These are phyloP conservation scores for Carassius carassius DNA, from an alignment of 2,113 vertebrate species.

Conservation along the genomic window DNA sequence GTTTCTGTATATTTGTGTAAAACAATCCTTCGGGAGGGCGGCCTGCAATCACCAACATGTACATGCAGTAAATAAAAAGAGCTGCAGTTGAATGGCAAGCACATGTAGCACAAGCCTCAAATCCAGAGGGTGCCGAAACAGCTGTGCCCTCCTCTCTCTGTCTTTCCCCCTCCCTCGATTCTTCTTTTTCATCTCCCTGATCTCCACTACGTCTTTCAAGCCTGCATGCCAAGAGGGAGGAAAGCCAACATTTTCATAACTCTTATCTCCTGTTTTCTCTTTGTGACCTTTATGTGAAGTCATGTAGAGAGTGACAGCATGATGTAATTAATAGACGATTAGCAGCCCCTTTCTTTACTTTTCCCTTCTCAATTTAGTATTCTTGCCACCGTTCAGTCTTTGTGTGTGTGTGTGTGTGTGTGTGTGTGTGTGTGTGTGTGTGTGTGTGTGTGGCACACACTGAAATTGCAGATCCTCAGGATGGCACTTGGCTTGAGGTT, in stretches of 20 bases:
- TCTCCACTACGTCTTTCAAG: slow-evolving; percentile 21
- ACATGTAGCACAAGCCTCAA: slow-evolving; percentile 33
- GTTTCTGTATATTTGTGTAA: slow-evolving; percentile 46
- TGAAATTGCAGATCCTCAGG: slow-evolving; percentile 18
- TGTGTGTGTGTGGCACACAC: neutral
- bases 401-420: neutral
- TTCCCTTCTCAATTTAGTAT: neutral
- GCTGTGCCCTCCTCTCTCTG: slow-evolving; percentile 35
- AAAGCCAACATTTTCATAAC: slow-evolving; percentile 56
- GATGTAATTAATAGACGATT: slow-evolving; percentile 61
- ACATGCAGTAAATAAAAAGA: slow-evolving; percentile 30
- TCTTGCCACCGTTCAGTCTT: neutral
- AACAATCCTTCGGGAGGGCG: slow-evolving; percentile 4
- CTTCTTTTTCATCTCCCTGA: neutral
- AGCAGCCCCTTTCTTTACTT: slow-evolving; percentile 42
- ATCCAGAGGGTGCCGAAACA: slow-evolving; percentile 31
- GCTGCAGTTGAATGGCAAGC: slow-evolving; percentile 14
- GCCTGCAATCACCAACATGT: slow-evolving; percentile 15
- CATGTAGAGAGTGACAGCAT: slow-evolving; percentile 46
- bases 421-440: neutral
- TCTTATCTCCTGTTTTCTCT: slow-evolving; percentile 58
- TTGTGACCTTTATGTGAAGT: slow-evolving; percentile 50
- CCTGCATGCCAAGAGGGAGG: slow-evolving; percentile 32
- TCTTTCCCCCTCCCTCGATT: neutral
- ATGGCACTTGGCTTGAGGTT: neutral